Evolutionary conservation across 2,888 invertebrate species (phyloP).

Genomic region (Hirudinaria manillensis): DNA sequence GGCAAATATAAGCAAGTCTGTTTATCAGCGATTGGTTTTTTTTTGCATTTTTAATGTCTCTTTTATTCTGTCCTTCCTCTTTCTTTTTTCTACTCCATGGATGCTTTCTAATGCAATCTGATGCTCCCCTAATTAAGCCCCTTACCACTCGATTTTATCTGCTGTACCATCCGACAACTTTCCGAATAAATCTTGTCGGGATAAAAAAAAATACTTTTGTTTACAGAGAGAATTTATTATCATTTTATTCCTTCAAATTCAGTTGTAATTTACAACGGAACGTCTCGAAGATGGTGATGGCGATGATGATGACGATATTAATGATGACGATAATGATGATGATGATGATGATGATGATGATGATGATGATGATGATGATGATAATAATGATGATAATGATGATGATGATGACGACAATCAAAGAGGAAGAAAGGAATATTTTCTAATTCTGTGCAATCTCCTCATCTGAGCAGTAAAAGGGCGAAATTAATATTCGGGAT

Average conservation of each 20-base stretch:
- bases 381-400: constrained; percentile 5
- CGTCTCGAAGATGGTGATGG: constrained; percentile 1
- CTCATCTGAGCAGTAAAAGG: background rate
- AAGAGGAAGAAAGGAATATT: background rate
- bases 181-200: background rate
- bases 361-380: constrained; percentile 21
- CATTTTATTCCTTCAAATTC: no score
- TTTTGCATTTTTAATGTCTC: no score
- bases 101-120: constrained; percentile 1
- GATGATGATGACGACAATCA: background rate
- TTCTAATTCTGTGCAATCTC: background rate
- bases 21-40: no score
- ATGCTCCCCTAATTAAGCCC: background rate
- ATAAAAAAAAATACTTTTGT: no score
- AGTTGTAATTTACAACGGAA: no score
- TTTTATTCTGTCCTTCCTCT: background rate
- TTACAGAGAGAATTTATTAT: no score
- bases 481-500: background rate
- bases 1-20: no score
- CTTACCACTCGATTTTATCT: background rate
- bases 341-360: constrained; percentile 21
- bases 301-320: constrained; percentile 12
- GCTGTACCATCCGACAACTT: background rate
- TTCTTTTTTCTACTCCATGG: background rate
- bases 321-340: constrained; percentile 17